Evolutionary conservation across 2,888 invertebrate genomes (phyloP).

Genomic region (Tiliacea aurago): DNA sequence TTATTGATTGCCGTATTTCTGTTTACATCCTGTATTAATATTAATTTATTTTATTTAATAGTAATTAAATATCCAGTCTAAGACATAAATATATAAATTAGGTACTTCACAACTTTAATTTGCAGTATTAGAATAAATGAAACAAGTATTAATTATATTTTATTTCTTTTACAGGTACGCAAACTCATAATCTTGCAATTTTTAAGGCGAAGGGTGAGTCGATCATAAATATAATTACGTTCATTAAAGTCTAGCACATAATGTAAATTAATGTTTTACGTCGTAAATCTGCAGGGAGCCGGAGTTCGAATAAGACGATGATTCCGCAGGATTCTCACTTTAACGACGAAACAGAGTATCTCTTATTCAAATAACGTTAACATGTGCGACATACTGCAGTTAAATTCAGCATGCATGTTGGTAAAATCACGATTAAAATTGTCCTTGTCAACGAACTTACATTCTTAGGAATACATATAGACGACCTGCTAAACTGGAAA

Average conservation of each 20-base stretch:
- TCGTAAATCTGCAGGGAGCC: slow-evolving; percentile 49
- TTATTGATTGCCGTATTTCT: slow-evolving; percentile 9
- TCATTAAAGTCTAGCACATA: slow-evolving; percentile 47
- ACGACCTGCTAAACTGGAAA: too few species aligned
- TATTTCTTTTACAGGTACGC: slow-evolving; percentile 68
- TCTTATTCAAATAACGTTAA: slow-evolving; percentile 79
- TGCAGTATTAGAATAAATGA: slow-evolving; percentile 3
- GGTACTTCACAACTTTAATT: slow-evolving; percentile 8
- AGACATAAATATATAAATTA: slow-evolving; percentile 1
- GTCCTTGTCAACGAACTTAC: too few species aligned
- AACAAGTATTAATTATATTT: slow-evolving; percentile 37
- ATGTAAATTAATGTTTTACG: slow-evolving; percentile 55
- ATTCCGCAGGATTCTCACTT: slow-evolving; percentile 74
- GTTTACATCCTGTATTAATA: slow-evolving; percentile 19
- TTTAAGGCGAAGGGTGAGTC: slow-evolving; percentile 53
- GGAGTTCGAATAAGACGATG: slow-evolving; percentile 70
- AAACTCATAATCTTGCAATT: slow-evolving; percentile 30
- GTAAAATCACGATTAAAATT: not conserved
- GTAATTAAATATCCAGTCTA: too few species aligned
- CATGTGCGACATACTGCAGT: slow-evolving; percentile 69
- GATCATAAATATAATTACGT: slow-evolving; percentile 55
- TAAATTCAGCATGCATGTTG: slow-evolving; percentile 24
- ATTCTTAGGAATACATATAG: too few species aligned
- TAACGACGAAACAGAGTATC: slow-evolving; percentile 70
- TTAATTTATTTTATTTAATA: not conserved